These are phyloP conservation scores for Cylindroiulus punctatus DNA, from an alignment of 2,888 invertebrate species.

Conservation along the genomic window DNA sequence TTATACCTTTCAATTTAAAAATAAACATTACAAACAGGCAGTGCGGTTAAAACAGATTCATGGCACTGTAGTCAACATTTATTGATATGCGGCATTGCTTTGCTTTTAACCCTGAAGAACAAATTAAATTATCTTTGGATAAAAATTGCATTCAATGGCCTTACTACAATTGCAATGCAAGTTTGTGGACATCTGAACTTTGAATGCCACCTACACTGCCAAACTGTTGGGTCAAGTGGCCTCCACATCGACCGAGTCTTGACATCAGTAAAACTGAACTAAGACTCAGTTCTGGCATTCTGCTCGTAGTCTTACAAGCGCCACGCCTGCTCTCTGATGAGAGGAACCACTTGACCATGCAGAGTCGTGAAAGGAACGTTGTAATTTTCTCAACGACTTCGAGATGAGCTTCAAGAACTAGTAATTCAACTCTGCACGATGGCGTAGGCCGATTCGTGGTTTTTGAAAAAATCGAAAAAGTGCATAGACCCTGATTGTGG, in stretches of 20 bases:
- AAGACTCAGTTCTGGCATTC: background rate
- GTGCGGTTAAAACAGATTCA: too few relatives aligned
- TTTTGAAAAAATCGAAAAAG: background rate
- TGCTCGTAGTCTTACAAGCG: background rate
- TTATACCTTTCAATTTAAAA: too few relatives aligned
- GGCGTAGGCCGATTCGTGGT: background rate
- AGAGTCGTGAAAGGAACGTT: constrained; percentile 14
- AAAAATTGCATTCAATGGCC: background rate
- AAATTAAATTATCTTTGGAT: too few relatives aligned
- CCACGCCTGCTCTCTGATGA: background rate
- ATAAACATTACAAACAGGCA: too few relatives aligned
- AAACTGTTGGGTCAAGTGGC: background rate
- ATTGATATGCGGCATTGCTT: too few relatives aligned
- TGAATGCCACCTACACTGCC: background rate
- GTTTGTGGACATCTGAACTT: background rate
- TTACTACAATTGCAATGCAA: background rate
- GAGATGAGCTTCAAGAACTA: background rate
- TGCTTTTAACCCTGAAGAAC: too few relatives aligned
- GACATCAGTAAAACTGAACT: background rate
- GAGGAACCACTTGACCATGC: background rate
- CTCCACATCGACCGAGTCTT: background rate
- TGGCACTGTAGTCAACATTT: too few relatives aligned
- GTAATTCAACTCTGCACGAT: background rate
- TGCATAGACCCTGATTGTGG: background rate
- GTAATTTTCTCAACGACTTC: background rate